phyloP scores from a whole-genome alignment of 2,797 vertebrate species.

The Tarsius wallacei region DNA sequence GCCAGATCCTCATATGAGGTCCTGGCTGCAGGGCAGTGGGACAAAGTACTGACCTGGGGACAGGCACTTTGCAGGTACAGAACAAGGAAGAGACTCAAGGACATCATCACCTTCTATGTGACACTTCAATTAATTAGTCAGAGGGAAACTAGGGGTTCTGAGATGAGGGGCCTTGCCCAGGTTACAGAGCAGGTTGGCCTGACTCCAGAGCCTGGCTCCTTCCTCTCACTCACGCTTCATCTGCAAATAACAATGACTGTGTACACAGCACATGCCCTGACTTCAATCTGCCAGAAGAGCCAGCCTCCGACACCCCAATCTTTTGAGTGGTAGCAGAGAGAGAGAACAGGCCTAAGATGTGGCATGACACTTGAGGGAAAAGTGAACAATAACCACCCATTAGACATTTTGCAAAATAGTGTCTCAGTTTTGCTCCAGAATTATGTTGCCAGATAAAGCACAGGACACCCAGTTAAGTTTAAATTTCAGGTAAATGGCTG shows the following conservation, averaged over 20 bases:
- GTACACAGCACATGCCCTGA: accelerated
- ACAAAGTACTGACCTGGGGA: accelerated
- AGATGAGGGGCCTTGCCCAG: background rate
- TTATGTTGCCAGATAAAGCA: background rate
- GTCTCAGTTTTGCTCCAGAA: background rate
- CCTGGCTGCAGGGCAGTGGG: background rate
- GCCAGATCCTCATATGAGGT: accelerated
- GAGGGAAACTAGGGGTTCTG: background rate
- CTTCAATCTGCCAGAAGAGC: background rate
- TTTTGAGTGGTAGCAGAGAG: background rate
- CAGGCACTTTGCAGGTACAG: accelerated
- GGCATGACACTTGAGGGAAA: background rate
- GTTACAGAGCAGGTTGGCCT: background rate
- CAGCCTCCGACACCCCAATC: accelerated
- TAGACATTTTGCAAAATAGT: background rate
- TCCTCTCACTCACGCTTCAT: background rate
- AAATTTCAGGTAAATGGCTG: background rate
- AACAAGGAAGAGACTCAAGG: background rate
- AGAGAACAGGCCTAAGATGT: background rate
- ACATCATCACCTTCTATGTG: background rate
- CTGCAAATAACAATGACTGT: background rate
- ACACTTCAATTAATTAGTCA: background rate
- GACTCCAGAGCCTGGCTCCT: background rate
- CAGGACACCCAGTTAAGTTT: background rate
- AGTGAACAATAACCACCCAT: background rate